Evolutionary conservation across 2,113 vertebrate genomes (phyloP).

Genomic region (Bothrops jararaca): DNA sequence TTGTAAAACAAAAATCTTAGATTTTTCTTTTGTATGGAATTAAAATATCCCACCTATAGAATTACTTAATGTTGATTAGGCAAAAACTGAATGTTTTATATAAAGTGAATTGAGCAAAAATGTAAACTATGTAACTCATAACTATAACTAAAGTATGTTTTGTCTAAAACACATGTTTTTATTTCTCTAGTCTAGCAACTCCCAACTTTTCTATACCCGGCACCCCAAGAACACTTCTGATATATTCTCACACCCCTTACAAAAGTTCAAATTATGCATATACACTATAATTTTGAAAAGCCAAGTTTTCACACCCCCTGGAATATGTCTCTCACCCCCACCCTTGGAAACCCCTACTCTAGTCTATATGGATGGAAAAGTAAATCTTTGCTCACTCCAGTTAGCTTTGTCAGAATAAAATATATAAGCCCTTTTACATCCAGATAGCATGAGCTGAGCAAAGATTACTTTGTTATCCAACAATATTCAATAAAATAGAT

Average conservation of each 20-base stretch:
- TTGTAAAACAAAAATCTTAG: background rate
- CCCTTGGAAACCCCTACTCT: no score
- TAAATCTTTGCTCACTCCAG: slow-evolving; percentile 21
- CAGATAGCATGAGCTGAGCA: slow-evolving; percentile 39
- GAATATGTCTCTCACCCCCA: no score
- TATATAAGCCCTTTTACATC: slow-evolving; percentile 12
- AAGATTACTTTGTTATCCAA: slow-evolving; percentile 60
- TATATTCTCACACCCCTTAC: no score
- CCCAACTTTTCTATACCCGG: no score
- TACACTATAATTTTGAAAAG: no score
- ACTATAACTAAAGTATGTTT: background rate
- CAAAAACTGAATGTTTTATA: background rate
- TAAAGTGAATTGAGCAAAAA: background rate
- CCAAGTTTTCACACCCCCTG: no score
- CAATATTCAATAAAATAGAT: slow-evolving; percentile 64
- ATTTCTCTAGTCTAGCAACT: background rate
- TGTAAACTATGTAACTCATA: background rate
- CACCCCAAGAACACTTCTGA: no score
- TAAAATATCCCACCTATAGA: background rate
- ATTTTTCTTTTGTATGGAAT: background rate
- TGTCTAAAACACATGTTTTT: background rate
- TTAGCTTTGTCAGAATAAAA: slow-evolving; percentile 25
- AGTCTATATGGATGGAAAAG: background rate
- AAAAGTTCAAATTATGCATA: no score
- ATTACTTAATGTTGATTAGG: background rate